These are phyloP conservation scores for Micrastur ruficollis DNA, from an alignment of 2,797 vertebrate species.

Conservation along the genomic window DNA sequence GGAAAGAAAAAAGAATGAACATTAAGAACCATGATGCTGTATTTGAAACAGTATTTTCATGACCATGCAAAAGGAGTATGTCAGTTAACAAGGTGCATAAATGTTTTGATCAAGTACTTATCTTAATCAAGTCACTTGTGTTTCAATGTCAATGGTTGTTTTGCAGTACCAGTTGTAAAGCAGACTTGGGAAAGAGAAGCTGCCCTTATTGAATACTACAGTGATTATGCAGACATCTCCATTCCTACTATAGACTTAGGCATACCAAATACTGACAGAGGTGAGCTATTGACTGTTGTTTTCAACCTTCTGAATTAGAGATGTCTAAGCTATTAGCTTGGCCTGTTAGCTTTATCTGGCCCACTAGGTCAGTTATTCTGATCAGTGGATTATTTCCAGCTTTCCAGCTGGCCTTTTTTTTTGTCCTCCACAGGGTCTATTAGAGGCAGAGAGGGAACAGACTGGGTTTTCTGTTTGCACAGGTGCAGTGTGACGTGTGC, in stretches of 20 bases:
- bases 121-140: neutral
- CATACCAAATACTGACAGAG: conserved; percentile 93
- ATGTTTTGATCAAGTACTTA: neutral
- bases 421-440: neutral
- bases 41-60: neutral
- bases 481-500: neutral
- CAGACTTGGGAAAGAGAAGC: conserved; percentile 92
- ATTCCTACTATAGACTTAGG: conserved; percentile 92
- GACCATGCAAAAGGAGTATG: neutral
- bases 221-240: conserved; percentile 85
- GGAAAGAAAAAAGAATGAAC: neutral
- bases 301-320: neutral
- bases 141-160: conserved; percentile 4
- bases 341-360: neutral
- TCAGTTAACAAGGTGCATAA: neutral
- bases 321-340: neutral
- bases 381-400: neutral
- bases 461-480: neutral
- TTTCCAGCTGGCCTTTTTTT: neutral
- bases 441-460: neutral
- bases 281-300: conserved; percentile 69
- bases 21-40: neutral
- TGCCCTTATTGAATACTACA: conserved; percentile 89
- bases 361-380: neutral
- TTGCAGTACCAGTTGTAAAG: conserved; percentile 92